Conservation (phyloP, 1,140 invertebrate species). For the Macrosteles quadrilineatus region DNA sequence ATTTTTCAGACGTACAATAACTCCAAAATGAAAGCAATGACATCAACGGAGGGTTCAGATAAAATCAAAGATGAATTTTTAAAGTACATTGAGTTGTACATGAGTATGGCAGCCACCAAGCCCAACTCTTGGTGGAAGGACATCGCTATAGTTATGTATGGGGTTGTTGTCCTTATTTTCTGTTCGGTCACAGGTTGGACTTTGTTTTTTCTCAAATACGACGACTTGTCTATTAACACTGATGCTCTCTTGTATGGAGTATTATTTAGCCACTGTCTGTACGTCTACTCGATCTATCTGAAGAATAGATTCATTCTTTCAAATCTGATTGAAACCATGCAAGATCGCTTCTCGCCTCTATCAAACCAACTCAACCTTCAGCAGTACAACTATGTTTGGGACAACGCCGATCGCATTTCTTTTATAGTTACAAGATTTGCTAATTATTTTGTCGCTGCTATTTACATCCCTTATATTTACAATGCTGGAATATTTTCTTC, state of each 20-base stretch:
- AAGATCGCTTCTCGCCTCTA: background rate
- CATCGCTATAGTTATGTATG: too few relatives aligned
- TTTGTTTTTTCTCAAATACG: slow-evolving; percentile 2
- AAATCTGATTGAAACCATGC: background rate
- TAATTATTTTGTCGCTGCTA: background rate
- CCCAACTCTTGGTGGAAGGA: too few relatives aligned
- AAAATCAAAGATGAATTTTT: too few relatives aligned
- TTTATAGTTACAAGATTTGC: background rate
- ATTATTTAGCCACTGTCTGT: background rate
- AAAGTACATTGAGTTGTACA: too few relatives aligned
- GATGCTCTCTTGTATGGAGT: background rate
- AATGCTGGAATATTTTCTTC: background rate
- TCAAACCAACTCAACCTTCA: background rate
- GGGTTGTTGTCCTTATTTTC: too few relatives aligned
- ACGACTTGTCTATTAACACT: slow-evolving; percentile 2
- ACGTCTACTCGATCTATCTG: background rate
- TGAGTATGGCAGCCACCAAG: too few relatives aligned
- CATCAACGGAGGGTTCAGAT: too few relatives aligned
- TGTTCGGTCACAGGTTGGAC: background rate
- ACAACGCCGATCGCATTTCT: background rate
- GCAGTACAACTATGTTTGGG: background rate
- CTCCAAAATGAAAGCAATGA: too few relatives aligned
- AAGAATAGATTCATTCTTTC: background rate
- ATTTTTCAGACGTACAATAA: too few relatives aligned
- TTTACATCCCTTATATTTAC: background rate